Percentiles rank a stretch among this genome's conserved stretches.
These are phyloP conservation scores for Cydia pomonella DNA, from an alignment of 1,140 invertebrate genomes.

Conservation along the genomic window DNA sequence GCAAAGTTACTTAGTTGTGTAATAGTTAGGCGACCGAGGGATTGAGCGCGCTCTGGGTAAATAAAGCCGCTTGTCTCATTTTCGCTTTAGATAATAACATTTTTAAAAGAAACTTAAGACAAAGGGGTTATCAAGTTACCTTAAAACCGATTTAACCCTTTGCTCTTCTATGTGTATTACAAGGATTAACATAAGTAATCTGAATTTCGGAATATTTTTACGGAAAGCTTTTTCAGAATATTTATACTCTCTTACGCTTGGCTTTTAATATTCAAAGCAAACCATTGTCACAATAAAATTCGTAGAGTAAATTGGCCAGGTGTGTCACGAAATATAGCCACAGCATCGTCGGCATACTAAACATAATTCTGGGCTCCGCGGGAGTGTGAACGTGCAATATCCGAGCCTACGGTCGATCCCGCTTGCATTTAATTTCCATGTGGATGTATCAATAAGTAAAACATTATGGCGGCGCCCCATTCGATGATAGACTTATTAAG, in stretches of 20 bases:
- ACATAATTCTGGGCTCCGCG: slow-evolving; percentile 19
- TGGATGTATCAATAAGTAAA: slow-evolving; percentile 38
- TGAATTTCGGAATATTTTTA: background rate
- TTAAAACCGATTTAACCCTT: background rate
- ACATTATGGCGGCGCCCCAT: background rate
- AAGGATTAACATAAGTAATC: no score
- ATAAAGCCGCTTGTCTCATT: slow-evolving; percentile 21
- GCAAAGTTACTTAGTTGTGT: slow-evolving; percentile 11
- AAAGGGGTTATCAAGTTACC: background rate
- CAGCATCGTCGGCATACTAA: background rate
- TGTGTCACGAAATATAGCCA: slow-evolving; percentile 19
- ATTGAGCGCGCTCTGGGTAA: background rate
- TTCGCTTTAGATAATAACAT: slow-evolving; percentile 1
- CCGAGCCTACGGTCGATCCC: slow-evolving; percentile 39
- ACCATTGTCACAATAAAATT: slow-evolving; percentile 7
- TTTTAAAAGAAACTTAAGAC: background rate
- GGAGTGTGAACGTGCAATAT: slow-evolving; percentile 47
- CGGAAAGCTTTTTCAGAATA: background rate
- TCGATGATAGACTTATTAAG: background rate
- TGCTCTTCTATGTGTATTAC: no score
- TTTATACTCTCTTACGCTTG: background rate
- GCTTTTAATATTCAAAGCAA: slow-evolving; percentile 2
- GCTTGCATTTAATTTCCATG: slow-evolving; percentile 38
- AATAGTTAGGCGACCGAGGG: slow-evolving; percentile 3
- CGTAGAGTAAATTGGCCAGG: background rate